Conservation (phyloP, 2,113 vertebrate genomes). For the Neodontobutis hainanensis region DNA sequence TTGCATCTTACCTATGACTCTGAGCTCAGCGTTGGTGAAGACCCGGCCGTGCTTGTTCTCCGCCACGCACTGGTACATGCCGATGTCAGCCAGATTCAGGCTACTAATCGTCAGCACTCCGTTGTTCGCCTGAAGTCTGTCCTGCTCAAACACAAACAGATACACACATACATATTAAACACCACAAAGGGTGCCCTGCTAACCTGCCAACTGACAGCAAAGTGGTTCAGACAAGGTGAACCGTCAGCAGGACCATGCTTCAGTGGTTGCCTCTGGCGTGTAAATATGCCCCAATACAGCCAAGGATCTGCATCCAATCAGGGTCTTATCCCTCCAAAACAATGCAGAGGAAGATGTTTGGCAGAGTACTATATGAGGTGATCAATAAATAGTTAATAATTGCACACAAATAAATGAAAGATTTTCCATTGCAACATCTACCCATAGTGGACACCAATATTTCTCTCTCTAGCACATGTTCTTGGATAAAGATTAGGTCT, state of each 20-base stretch:
- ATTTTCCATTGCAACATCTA: no score
- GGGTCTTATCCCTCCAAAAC: neutral
- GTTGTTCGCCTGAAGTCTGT: constrained; percentile 88
- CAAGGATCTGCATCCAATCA: constrained; percentile 5
- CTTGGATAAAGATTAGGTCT: no score
- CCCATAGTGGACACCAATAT: no score
- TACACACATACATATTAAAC: constrained; percentile 20
- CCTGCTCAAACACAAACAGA: constrained; percentile 76
- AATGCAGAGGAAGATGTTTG: neutral
- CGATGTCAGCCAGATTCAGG: constrained; percentile 86
- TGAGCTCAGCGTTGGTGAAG: constrained; percentile 88
- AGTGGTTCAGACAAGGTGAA: constrained; percentile 34
- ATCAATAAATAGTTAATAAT: neutral
- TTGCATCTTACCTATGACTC: constrained; percentile 85
- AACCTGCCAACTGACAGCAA: constrained; percentile 22
- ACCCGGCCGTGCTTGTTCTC: constrained; percentile 90
- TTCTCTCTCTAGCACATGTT: no score
- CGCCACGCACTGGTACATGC: constrained; percentile 96
- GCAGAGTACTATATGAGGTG: neutral
- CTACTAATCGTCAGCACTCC: constrained; percentile 86
- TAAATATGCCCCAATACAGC: neutral
- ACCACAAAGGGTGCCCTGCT: constrained; percentile 5
- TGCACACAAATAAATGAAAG: no score
- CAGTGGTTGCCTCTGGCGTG: neutral
- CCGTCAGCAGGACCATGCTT: constrained; percentile 30